phyloP scores from a whole-genome alignment of 2,797 vertebrate genomes.

The Arremon aurantiirostris region DNA sequence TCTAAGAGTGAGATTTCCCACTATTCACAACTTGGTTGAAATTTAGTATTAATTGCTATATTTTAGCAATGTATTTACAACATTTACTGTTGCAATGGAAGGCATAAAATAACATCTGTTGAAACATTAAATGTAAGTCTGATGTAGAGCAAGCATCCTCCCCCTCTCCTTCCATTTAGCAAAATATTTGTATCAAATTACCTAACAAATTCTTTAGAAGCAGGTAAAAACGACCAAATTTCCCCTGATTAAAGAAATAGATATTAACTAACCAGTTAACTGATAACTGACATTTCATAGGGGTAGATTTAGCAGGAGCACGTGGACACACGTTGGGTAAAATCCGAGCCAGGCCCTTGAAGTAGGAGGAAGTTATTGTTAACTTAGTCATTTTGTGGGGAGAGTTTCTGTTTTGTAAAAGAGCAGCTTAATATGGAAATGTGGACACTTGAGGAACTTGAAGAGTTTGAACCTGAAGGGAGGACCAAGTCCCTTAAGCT shows the following conservation, averaged over 20 bases:
- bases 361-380: neutral
- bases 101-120: neutral
- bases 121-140: neutral
- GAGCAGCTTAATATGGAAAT: neutral
- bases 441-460: neutral
- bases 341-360: neutral
- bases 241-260: neutral
- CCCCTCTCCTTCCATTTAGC: neutral
- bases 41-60: neutral
- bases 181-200: neutral
- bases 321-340: neutral
- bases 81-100: neutral
- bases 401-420: neutral
- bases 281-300: neutral
- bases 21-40: neutral
- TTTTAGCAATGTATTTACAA: neutral
- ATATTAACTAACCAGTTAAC: neutral
- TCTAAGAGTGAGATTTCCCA: neutral
- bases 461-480: neutral
- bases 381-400: neutral
- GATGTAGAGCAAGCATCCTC: neutral
- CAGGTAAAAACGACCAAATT: neutral
- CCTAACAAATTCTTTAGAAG: neutral
- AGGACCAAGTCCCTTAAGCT: neutral
- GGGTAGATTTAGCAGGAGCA: neutral